A percentile compares a stretch with the other conserved stretches of the same genome.
phyloP scores from a whole-genome alignment of 1,140 invertebrate species.

The Drosophila mojavensis region DNA sequence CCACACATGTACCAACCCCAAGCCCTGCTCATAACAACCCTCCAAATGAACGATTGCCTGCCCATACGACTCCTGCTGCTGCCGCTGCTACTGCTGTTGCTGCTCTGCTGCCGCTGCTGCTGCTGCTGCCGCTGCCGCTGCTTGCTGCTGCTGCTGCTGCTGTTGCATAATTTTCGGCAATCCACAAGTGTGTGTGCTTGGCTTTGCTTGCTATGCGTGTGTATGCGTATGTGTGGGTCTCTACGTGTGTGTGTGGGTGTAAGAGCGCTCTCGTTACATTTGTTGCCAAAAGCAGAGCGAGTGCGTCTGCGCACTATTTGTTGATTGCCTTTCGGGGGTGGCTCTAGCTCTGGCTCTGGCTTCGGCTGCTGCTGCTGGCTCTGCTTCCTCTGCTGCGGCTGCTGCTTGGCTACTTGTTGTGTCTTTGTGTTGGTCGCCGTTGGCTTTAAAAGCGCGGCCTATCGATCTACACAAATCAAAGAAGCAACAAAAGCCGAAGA shows the following conservation, averaged over 20 bases:
- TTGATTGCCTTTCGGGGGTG: conserved; percentile 45
- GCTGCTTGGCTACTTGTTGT: conserved; percentile 73
- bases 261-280: conserved; percentile 52
- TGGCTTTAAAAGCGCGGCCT: conserved; percentile 23
- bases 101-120: neutral
- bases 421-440: conserved; percentile 61
- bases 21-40: conserved; percentile 28
- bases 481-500: neutral
- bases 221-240: conserved; percentile 44
- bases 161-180: conserved; percentile 82
- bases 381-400: neutral
- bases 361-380: conserved; percentile 15
- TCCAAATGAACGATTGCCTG: conserved; percentile 12
- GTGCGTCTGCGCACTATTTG: conserved; percentile 50
- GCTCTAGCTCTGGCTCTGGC: conserved; percentile 19
- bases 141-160: conserved; percentile 33
- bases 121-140: neutral
- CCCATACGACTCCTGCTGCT: neutral
- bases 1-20: neutral
- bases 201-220: conserved; percentile 21
- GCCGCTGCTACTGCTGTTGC: conserved; percentile 3
- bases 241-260: conserved; percentile 33
- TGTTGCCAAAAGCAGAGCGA: conserved; percentile 22
- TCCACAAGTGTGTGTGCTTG: conserved; percentile 83
- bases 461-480: conserved; percentile 41